Evolutionary conservation across 1,140 invertebrate genomes (phyloP).

Genomic region (Saccostrea cuccullata): DNA sequence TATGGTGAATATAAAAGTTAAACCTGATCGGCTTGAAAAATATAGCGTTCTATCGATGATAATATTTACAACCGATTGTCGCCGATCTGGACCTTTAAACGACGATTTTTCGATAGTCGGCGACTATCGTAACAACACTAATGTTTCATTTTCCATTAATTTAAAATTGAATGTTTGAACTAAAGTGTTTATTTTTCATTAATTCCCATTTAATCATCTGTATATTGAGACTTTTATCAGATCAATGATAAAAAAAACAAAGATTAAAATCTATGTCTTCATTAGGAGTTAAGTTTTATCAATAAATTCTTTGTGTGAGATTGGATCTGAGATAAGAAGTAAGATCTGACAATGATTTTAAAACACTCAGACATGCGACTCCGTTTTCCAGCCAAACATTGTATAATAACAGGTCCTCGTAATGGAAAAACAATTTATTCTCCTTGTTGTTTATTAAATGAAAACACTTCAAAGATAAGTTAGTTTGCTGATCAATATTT

Average conservation of each 20-base stretch:
- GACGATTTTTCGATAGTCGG: too few relatives aligned
- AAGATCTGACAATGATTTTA: background rate
- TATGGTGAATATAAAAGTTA: too few relatives aligned
- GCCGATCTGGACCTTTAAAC: too few relatives aligned
- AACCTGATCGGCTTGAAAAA: too few relatives aligned
- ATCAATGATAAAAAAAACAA: background rate
- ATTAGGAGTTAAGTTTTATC: background rate
- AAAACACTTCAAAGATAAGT: background rate
- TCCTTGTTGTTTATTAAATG: background rate
- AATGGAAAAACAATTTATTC: conserved; percentile 22
- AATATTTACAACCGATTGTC: too few relatives aligned
- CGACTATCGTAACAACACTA: too few relatives aligned
- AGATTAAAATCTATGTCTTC: background rate
- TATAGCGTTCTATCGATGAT: too few relatives aligned
- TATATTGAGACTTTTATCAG: background rate
- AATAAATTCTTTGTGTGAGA: background rate
- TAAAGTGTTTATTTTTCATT: conserved; percentile 3
- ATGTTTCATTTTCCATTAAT: too few relatives aligned
- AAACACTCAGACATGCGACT: background rate
- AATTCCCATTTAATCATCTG: too few relatives aligned
- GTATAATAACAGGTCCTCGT: background rate
- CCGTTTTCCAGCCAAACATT: background rate
- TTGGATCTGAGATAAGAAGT: background rate
- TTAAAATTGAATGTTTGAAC: background rate
- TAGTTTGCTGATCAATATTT: background rate